Evolutionary conservation across 1,140 invertebrate genomes (phyloP).

Genomic region (Chlorops oryzae): DNA sequence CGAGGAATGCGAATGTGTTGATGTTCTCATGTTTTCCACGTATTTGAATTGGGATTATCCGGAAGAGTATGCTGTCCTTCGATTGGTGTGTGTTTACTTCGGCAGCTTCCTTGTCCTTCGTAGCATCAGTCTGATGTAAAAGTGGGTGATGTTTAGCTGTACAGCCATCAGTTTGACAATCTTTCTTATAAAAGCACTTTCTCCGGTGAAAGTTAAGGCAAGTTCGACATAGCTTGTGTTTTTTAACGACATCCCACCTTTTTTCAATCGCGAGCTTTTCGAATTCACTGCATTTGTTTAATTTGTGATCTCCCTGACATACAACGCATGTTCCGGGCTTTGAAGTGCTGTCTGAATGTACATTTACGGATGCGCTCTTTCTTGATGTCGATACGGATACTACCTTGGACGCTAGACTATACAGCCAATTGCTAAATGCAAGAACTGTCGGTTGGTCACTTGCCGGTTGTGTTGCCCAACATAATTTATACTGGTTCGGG

Average conservation of each 20-base stretch:
- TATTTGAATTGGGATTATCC: no score
- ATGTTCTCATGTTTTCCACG: no score
- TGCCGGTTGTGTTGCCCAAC: conserved; percentile 5
- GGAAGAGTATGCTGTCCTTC: no score
- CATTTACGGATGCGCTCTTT: not conserved
- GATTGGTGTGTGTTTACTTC: no score
- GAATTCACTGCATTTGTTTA: not conserved
- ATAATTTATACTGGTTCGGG: conserved; percentile 5
- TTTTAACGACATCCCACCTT: conserved; percentile 1
- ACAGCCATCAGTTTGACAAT: conserved; percentile 4
- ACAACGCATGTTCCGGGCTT: not conserved
- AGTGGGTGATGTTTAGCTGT: conserved; percentile 4
- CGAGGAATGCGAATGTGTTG: conserved; percentile 4
- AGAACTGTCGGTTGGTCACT: not conserved
- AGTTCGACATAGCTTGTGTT: no score
- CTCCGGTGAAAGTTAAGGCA: not conserved
- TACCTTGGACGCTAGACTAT: no score
- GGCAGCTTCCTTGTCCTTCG: not conserved
- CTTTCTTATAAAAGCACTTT: conserved; percentile 4
- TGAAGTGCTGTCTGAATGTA: not conserved
- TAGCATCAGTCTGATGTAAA: not conserved
- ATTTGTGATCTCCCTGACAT: no score
- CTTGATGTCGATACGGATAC: no score
- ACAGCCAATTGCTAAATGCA: not conserved
- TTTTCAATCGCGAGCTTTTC: not conserved